These are phyloP conservation scores for Taenioides sp. DNA, from an alignment of 2,797 vertebrate species.

Conservation along the genomic window DNA sequence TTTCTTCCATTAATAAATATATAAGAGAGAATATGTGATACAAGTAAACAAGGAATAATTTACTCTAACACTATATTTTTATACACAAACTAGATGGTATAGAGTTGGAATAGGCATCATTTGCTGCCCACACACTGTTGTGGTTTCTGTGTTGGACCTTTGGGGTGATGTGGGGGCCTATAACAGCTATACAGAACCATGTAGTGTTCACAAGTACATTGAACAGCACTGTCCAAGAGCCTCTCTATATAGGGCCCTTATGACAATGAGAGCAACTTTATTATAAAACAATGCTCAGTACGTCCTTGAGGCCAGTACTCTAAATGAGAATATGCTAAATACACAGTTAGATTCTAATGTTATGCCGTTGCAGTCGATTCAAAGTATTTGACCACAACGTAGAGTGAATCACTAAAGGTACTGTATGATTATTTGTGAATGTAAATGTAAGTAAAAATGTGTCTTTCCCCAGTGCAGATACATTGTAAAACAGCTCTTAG, in stretches of 20 bases:
- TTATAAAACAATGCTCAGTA: conserved; percentile 11
- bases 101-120: neutral
- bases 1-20: no score
- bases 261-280: conserved; percentile 1
- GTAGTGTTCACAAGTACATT: conserved; percentile 6
- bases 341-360: neutral
- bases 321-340: neutral
- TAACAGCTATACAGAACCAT: conserved; percentile 25
- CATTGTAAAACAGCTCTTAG: no score
- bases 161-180: conserved; percentile 2
- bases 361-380: neutral
- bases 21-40: no score
- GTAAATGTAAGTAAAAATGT: no score
- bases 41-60: no score
- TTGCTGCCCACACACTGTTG: neutral
- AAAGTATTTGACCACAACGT: no score
- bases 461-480: no score
- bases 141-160: neutral
- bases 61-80: no score
- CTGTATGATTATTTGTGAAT: no score
- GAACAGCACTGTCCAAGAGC: conserved; percentile 24
- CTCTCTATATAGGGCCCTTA: conserved; percentile 24
- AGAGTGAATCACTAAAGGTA: no score
- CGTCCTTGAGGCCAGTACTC: neutral
- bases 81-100: neutral